A percentile compares a stretch with the other conserved stretches of the same genome.
Evolutionary conservation across 1,140 invertebrate genomes (phyloP).

Genomic region (Heliothis virescens): DNA sequence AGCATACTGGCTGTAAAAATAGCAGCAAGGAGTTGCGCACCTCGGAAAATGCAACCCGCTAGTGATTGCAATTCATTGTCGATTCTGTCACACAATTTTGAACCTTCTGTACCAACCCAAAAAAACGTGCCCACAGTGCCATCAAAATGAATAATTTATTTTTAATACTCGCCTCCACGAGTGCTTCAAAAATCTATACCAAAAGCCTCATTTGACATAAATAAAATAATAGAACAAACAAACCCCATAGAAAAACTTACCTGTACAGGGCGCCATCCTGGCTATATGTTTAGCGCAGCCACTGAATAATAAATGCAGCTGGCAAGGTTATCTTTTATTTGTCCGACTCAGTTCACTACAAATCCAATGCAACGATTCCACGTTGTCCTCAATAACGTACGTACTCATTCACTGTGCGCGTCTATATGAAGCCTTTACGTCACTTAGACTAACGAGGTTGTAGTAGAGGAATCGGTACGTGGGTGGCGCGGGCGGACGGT

Average conservation of each 20-base stretch:
- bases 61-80: conserved; percentile 36
- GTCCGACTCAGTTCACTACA: conserved; percentile 53
- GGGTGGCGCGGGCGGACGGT: conserved; percentile 55
- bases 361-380: conserved; percentile 61
- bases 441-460: conserved; percentile 79
- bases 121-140: background rate
- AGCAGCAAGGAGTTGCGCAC: conserved; percentile 44
- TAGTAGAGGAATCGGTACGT: conserved; percentile 63
- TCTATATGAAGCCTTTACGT: conserved; percentile 71
- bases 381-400: conserved; percentile 53
- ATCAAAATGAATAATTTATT: no score
- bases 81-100: background rate
- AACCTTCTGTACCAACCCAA: conserved; percentile 1
- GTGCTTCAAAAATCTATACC: background rate
- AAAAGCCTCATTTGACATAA: conserved; percentile 39
- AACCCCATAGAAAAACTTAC: conserved; percentile 66
- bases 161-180: background rate
- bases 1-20: conserved; percentile 27
- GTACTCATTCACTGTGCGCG: conserved; percentile 60
- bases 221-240: background rate
- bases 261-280: conserved; percentile 83
- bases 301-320: conserved; percentile 85
- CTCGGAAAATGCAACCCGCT: conserved; percentile 38
- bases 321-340: conserved; percentile 75
- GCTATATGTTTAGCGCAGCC: conserved; percentile 74